These are phyloP conservation scores for Gastrophysa polygoni DNA, from an alignment of 2,888 invertebrate genomes.

Conservation along the genomic window DNA sequence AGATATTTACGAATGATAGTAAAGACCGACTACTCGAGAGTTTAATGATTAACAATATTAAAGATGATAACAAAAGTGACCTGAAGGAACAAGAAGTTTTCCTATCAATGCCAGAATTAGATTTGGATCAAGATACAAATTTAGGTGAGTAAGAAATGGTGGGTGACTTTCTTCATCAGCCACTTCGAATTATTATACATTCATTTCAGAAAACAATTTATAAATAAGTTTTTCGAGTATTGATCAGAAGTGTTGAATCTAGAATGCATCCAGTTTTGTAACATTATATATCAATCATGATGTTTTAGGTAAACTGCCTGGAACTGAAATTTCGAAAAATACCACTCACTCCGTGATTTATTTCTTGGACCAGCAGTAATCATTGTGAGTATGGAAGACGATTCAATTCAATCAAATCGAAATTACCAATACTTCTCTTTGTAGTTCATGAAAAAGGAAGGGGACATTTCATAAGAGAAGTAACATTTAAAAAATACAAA, in stretches of 20 bases:
- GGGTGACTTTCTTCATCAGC: too few relatives aligned
- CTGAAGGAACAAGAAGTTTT: constrained; percentile 43
- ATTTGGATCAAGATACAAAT: constrained; percentile 50
- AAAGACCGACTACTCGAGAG: constrained; percentile 40
- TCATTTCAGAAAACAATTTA: too few relatives aligned
- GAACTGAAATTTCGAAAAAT: not conserved
- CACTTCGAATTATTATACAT: too few relatives aligned
- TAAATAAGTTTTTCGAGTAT: too few relatives aligned
- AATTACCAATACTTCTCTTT: not conserved
- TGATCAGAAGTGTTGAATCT: too few relatives aligned
- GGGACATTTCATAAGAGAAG: too few relatives aligned
- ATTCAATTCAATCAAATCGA: not conserved
- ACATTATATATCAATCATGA: not conserved
- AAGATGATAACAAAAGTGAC: constrained; percentile 11
- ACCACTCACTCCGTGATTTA: not conserved
- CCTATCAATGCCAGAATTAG: constrained; percentile 55
- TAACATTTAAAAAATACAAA: too few relatives aligned
- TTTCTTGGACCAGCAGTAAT: not conserved
- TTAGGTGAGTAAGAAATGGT: constrained; percentile 41
- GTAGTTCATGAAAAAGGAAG: too few relatives aligned
- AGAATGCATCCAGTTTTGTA: too few relatives aligned
- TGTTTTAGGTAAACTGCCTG: not conserved
- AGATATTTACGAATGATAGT: constrained; percentile 40
- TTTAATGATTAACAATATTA: constrained; percentile 34
- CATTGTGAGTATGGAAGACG: not conserved